Evolutionary conservation across 2,797 vertebrate species (phyloP).

Genomic region (Sylvilagus floridanus): DNA sequence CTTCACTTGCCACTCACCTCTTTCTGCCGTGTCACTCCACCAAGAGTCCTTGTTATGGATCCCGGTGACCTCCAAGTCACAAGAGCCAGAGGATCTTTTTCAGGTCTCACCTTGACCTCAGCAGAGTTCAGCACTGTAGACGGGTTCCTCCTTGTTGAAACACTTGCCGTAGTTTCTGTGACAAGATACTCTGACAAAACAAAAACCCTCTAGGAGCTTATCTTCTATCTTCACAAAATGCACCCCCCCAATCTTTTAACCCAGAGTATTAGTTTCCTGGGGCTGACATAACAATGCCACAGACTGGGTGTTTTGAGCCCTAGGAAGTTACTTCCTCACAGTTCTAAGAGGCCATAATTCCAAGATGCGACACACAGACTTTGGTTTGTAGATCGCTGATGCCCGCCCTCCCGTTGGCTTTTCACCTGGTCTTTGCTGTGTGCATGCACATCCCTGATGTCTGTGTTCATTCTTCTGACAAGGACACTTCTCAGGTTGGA

Average conservation of each 20-base stretch:
- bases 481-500: neutral
- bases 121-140: neutral
- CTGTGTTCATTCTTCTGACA: neutral
- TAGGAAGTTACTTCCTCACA: neutral
- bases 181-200: neutral
- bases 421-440: neutral
- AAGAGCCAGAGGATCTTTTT: neutral
- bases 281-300: neutral
- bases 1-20: neutral
- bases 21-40: neutral
- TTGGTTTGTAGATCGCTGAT: neutral
- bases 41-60: neutral
- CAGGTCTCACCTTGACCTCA: neutral
- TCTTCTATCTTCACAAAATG: neutral
- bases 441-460: too few relatives aligned
- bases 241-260: neutral
- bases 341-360: neutral
- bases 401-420: neutral
- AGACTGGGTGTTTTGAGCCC: neutral
- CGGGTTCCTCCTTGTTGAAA: neutral
- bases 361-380: too few relatives aligned
- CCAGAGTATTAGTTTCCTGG: neutral
- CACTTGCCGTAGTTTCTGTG: neutral
- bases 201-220: neutral
- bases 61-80: neutral